Evolutionary conservation across 2,888 invertebrate species (phyloP).

Genomic region (Pyrocoelia pectoralis): DNA sequence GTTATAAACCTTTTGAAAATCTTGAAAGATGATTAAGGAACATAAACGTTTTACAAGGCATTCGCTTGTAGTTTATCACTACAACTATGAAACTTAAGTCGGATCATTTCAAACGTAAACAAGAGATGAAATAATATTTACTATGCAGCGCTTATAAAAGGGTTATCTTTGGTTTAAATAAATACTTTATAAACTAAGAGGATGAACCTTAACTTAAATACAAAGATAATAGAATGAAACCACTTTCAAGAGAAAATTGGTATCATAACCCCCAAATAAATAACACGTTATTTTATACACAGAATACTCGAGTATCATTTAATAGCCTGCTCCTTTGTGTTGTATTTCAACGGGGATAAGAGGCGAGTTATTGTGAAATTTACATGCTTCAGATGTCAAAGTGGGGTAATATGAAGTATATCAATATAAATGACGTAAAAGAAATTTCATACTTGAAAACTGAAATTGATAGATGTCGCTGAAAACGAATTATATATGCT

Average conservation of each 20-base stretch:
- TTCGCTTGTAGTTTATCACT: too few relatives aligned
- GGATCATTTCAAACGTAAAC: neutral
- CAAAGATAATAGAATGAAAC: too few relatives aligned
- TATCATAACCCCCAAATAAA: neutral
- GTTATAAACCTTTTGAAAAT: too few relatives aligned
- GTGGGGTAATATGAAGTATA: slow-evolving; percentile 18
- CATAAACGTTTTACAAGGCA: too few relatives aligned
- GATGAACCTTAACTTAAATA: too few relatives aligned
- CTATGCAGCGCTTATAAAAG: neutral
- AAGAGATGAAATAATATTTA: too few relatives aligned
- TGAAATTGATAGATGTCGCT: slow-evolving; percentile 24
- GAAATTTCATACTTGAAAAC: slow-evolving; percentile 17
- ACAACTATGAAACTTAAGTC: neutral
- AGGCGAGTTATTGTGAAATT: slow-evolving; percentile 6
- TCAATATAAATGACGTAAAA: slow-evolving; percentile 22
- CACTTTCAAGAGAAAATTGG: too few relatives aligned
- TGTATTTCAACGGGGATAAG: neutral
- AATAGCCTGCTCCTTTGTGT: neutral
- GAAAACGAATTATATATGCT: slow-evolving; percentile 21
- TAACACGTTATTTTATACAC: neutral
- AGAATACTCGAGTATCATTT: too few relatives aligned
- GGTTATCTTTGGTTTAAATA: neutral
- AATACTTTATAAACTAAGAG: neutral
- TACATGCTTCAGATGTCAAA: slow-evolving; percentile 16
- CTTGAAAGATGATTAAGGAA: too few relatives aligned